Percentiles rank a stretch among this genome's conserved stretches.
Evolutionary conservation across 2,888 invertebrate species (phyloP).

Genomic region (Xestoiulus laeticollis): DNA sequence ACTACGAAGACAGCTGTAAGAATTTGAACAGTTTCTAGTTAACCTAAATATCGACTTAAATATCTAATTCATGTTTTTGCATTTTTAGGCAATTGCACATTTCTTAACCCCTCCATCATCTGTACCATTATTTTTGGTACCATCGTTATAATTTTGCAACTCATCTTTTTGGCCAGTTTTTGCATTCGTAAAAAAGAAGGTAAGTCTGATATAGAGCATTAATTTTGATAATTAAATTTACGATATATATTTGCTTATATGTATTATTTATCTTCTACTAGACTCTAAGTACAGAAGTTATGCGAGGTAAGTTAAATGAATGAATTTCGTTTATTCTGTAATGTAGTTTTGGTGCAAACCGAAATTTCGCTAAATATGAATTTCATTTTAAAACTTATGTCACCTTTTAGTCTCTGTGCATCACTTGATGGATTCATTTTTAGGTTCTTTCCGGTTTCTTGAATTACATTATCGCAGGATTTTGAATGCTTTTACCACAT

Average conservation of each 20-base stretch:
- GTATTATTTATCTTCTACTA: neutral
- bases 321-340: neutral
- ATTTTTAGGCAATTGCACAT: slow-evolving; percentile 46
- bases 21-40: neutral
- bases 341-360: neutral
- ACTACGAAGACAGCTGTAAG: slow-evolving; percentile 47
- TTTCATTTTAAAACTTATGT: neutral
- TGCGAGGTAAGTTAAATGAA: slow-evolving; percentile 40
- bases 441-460: neutral
- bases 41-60: neutral
- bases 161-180: slow-evolving; percentile 45
- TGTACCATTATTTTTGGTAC: slow-evolving; percentile 43
- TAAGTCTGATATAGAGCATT: neutral
- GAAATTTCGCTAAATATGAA: neutral
- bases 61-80: neutral
- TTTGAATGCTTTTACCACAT: neutral
- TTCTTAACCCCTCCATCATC: slow-evolving; percentile 45
- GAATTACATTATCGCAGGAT: neutral
- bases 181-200: slow-evolving; percentile 50
- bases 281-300: slow-evolving; percentile 46
- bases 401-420: too few species aligned
- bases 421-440: too few species aligned
- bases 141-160: slow-evolving; percentile 46
- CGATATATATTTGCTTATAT: neutral
- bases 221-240: neutral